Evolutionary conservation across 2,888 invertebrate species (phyloP).

Genomic region (Ischnura elegans): DNA sequence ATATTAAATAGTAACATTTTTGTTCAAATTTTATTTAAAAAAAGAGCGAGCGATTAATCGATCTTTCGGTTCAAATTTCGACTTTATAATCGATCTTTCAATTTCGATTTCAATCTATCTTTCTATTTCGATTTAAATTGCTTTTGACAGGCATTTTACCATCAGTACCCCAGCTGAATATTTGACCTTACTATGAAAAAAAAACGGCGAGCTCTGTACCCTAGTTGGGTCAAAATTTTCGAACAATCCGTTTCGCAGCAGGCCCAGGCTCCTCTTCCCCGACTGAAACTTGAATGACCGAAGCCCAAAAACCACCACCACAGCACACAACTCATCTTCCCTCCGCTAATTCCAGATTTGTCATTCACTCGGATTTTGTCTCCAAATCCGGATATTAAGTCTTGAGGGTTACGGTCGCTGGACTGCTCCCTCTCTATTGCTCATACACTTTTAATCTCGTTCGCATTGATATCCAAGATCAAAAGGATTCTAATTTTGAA

Average conservation of each 20-base stretch:
- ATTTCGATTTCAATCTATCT: no score
- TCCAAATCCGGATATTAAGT: not conserved
- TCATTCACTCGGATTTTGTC: not conserved
- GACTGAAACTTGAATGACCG: conserved; percentile 11
- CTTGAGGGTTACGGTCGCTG: not conserved
- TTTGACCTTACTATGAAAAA: not conserved
- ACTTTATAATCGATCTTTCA: no score
- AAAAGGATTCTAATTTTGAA: not conserved
- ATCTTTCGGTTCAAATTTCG: no score
- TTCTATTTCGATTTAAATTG: no score
- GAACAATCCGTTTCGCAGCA: not conserved
- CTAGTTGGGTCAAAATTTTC: not conserved
- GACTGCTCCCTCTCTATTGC: not conserved
- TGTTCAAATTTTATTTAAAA: no score
- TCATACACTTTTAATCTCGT: not conserved
- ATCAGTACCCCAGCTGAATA: not conserved
- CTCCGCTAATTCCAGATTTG: not conserved
- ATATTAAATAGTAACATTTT: no score
- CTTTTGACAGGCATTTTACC: no score
- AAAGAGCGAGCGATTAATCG: no score
- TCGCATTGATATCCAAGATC: not conserved
- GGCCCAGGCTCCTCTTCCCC: not conserved
- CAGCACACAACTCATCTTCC: not conserved
- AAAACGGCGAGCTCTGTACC: not conserved
- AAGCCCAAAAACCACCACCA: not conserved